Percentiles rank a stretch among this genome's conserved stretches.
These are phyloP conservation scores for Alouatta palliata DNA, from an alignment of 2,113 vertebrate species.

Conservation along the genomic window DNA sequence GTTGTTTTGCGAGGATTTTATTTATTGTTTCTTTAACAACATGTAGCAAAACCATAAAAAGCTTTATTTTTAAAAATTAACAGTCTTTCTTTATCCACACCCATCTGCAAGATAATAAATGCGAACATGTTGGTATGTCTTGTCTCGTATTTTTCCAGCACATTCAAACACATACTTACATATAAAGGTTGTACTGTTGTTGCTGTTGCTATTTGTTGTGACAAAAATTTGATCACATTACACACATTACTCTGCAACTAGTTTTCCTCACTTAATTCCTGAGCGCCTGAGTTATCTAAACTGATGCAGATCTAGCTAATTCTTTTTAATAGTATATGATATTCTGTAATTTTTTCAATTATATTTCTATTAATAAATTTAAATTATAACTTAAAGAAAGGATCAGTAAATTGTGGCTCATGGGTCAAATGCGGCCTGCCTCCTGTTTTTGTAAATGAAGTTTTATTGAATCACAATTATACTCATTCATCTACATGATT, in stretches of 20 bases:
- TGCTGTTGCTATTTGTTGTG: not conserved
- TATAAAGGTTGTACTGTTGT: not conserved
- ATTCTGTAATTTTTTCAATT: not conserved
- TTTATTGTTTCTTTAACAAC: not conserved
- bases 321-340: not conserved
- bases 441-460: not conserved
- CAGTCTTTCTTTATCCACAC: not conserved
- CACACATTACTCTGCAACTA: not conserved
- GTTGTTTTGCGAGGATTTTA: not conserved
- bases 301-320: not conserved
- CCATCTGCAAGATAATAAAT: not conserved
- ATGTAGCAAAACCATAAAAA: not conserved
- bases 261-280: not conserved
- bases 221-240: not conserved
- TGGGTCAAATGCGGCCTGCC: not conserved
- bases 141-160: not conserved
- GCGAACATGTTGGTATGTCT: not conserved
- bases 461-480: not conserved
- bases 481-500: not conserved
- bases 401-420: not conserved
- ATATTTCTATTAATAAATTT: not conserved
- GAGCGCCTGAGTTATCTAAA: not conserved
- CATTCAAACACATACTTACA: not conserved
- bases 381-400: not conserved
- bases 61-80: not conserved